These are phyloP conservation scores for Agrypnus murinus DNA, from an alignment of 2,888 invertebrate species.

Conservation along the genomic window DNA sequence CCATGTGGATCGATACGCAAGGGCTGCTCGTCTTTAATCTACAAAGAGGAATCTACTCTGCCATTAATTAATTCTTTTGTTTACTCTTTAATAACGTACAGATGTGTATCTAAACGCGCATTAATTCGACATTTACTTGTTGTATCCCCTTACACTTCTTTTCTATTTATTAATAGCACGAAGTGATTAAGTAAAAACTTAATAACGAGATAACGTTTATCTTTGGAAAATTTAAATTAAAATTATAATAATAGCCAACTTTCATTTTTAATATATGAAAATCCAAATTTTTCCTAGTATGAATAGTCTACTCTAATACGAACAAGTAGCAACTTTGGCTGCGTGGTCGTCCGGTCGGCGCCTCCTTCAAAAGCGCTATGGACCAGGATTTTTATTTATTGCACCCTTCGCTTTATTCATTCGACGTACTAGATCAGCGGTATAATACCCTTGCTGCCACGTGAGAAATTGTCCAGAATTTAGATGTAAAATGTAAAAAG, in stretches of 20 bases:
- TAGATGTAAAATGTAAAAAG: slow-evolving; percentile 22
- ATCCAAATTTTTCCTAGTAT: no score
- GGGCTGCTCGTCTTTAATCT: slow-evolving; percentile 40
- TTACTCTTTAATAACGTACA: slow-evolving; percentile 31
- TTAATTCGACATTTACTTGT: slow-evolving; percentile 30
- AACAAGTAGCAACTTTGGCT: slow-evolving; percentile 25
- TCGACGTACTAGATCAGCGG: slow-evolving; percentile 36
- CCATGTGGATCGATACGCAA: slow-evolving; percentile 38
- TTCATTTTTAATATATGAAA: no score
- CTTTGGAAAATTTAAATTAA: no score
- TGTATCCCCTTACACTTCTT: slow-evolving; percentile 18
- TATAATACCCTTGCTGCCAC: slow-evolving; percentile 27
- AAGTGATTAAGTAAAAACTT: slow-evolving; percentile 8
- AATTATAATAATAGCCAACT: no score
- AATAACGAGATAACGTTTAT: neutral
- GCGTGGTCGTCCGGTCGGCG: slow-evolving; percentile 41
- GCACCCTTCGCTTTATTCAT: slow-evolving; percentile 49
- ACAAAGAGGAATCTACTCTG: slow-evolving; percentile 32
- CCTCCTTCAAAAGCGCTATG: slow-evolving; percentile 46
- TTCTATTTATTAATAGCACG: slow-evolving; percentile 24
- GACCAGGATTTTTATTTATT: slow-evolving; percentile 51
- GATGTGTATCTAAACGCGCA: slow-evolving; percentile 26
- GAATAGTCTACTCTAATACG: slow-evolving; percentile 11
- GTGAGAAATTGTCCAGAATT: slow-evolving; percentile 24
- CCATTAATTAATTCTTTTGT: slow-evolving; percentile 39